Percentiles rank a stretch among this genome's conserved stretches.
phyloP scores from a whole-genome alignment of 2,113 vertebrate genomes.

The Dasyurus viverrinus region DNA sequence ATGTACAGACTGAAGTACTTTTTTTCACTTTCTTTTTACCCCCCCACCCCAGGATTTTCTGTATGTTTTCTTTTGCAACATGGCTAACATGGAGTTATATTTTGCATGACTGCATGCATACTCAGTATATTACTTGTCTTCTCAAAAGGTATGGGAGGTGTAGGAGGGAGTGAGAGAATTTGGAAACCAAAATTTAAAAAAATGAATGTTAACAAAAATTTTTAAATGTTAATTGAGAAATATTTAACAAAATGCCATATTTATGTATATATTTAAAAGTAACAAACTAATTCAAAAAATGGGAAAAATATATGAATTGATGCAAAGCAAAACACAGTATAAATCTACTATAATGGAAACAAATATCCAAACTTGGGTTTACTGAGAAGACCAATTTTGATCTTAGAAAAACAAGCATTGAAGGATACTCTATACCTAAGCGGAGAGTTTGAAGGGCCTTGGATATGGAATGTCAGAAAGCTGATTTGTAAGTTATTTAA shows the following conservation, averaged over 20 bases:
- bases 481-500: background rate
- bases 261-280: background rate
- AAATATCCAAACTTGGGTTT: background rate
- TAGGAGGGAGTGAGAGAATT: background rate
- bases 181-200: background rate
- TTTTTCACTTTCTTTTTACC: background rate
- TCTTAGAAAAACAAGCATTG: background rate
- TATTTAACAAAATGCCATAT: background rate
- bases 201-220: background rate
- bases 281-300: background rate
- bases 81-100: background rate
- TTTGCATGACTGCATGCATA: background rate
- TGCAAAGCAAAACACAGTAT: background rate
- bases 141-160: background rate
- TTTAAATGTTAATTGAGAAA: background rate
- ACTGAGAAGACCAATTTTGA: background rate
- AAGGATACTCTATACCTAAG: background rate
- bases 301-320: background rate
- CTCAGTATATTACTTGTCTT: background rate
- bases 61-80: background rate
- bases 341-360: background rate
- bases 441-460: background rate
- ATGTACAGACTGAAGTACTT: background rate
- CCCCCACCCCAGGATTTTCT: background rate
- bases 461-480: background rate